Conservation (phyloP, 2,888 invertebrate genomes). For the Gnatocerus cornutus region DNA sequence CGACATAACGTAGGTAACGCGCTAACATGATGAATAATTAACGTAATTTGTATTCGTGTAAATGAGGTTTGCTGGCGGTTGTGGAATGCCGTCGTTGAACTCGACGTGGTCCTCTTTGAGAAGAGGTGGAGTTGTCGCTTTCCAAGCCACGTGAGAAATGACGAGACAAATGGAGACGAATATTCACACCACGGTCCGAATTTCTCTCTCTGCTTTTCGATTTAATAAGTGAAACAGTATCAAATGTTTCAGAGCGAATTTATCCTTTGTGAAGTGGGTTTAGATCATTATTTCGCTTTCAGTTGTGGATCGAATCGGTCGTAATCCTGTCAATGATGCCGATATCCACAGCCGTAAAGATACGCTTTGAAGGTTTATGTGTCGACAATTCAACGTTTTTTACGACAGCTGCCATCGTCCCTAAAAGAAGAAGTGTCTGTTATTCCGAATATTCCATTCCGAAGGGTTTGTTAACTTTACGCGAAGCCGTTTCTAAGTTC, state of each 20-base stretch:
- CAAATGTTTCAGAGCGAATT: conserved; percentile 7
- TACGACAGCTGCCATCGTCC: conserved; percentile 5
- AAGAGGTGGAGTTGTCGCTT: conserved; percentile 18
- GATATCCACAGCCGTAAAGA: conserved; percentile 20
- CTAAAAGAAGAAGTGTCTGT: conserved; percentile 17
- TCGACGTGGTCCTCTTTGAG: conserved; percentile 14
- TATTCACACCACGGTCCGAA: background rate
- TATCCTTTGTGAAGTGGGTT: conserved; percentile 18
- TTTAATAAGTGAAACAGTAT: no score
- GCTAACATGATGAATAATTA: conserved; percentile 66
- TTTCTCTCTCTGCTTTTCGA: background rate
- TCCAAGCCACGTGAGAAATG: conserved; percentile 3
- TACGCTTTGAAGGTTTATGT: conserved; percentile 22
- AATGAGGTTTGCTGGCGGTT: conserved; percentile 57
- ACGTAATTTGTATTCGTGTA: conserved; percentile 64
- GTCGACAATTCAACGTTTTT: conserved; percentile 22
- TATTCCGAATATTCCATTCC: conserved; percentile 10
- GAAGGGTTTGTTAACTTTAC: conserved; percentile 17
- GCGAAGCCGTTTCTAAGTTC: conserved; percentile 5
- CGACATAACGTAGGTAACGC: conserved; percentile 60
- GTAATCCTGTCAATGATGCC: conserved; percentile 16
- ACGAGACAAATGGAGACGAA: conserved; percentile 17
- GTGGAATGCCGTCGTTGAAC: conserved; percentile 38
- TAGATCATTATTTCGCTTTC: conserved; percentile 15
- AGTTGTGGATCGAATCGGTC: conserved; percentile 10